A percentile compares a stretch with the other conserved stretches of the same genome.
Conservation (phyloP, 1,140 invertebrate species). For the Dinothrombium tinctorium region DNA sequence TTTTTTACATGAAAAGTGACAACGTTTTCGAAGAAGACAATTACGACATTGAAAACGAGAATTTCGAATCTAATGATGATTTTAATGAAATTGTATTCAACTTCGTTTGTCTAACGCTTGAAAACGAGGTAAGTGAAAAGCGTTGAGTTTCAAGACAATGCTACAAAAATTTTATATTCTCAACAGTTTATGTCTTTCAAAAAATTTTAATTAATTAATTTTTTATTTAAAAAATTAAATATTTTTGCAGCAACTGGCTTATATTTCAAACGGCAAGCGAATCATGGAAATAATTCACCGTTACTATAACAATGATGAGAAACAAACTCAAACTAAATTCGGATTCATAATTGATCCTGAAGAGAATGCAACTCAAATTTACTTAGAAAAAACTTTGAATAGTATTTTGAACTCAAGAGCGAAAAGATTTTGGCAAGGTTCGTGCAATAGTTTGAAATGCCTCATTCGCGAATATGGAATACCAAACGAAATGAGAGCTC, state of each 20-base stretch:
- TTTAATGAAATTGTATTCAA: constrained; percentile 1
- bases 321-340: neutral
- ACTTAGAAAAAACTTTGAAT: neutral
- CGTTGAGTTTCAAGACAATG: neutral
- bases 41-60: too few relatives aligned
- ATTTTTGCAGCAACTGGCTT: too few relatives aligned
- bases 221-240: too few relatives aligned
- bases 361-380: neutral
- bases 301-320: neutral
- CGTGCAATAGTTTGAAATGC: constrained; percentile 1
- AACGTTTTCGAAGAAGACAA: too few relatives aligned
- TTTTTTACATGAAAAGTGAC: too few relatives aligned
- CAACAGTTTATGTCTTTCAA: neutral
- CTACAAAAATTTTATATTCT: neutral
- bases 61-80: too few relatives aligned
- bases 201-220: neutral
- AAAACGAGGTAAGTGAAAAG: neutral
- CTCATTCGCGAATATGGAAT: constrained; percentile 4
- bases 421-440: neutral
- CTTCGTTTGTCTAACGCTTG: neutral
- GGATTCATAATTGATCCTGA: neutral
- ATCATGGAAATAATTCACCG: neutral
- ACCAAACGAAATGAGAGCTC: neutral
- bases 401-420: neutral
- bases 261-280: too few relatives aligned